These are phyloP conservation scores for Calcarius lapponicus DNA, from an alignment of 2,797 vertebrate genomes.

Conservation along the genomic window DNA sequence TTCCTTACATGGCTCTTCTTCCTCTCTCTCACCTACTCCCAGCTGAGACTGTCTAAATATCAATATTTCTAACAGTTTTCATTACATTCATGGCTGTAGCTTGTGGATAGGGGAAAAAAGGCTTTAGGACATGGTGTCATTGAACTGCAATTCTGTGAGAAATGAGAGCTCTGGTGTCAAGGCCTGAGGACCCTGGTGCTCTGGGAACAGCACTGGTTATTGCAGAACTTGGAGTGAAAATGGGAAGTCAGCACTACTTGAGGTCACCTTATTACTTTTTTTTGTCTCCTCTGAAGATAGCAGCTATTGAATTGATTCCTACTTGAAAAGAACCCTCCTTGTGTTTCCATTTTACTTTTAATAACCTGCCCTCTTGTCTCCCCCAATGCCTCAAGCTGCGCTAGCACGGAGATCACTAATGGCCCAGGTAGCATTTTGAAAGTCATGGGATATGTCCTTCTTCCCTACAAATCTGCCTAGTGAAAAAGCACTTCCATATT, in stretches of 20 bases:
- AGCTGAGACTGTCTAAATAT: neutral
- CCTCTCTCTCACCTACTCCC: neutral
- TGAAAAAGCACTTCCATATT: slow-evolving; percentile 19
- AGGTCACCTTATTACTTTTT: neutral
- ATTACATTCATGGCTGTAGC: neutral
- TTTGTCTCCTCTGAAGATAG: neutral
- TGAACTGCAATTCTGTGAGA: neutral
- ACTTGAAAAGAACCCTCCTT: slow-evolving; percentile 5
- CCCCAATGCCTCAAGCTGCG: neutral
- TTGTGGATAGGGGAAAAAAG: neutral
- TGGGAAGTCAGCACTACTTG: neutral
- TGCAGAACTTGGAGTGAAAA: neutral
- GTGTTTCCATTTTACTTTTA: slow-evolving; percentile 14
- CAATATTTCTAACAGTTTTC: neutral
- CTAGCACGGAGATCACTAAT: neutral
- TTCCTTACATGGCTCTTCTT: neutral
- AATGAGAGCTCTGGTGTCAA: neutral
- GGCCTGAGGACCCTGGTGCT: neutral
- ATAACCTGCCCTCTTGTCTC: neutral
- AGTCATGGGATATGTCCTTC: neutral
- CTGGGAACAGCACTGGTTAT: neutral
- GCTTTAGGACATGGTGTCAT: neutral
- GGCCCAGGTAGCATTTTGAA: slow-evolving; percentile 3
- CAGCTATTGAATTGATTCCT: neutral
- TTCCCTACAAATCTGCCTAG: neutral